Percentiles rank a stretch among this genome's conserved stretches.
Conservation (phyloP, 2,797 vertebrate genomes). For the Pogonophryne albipinna region DNA sequence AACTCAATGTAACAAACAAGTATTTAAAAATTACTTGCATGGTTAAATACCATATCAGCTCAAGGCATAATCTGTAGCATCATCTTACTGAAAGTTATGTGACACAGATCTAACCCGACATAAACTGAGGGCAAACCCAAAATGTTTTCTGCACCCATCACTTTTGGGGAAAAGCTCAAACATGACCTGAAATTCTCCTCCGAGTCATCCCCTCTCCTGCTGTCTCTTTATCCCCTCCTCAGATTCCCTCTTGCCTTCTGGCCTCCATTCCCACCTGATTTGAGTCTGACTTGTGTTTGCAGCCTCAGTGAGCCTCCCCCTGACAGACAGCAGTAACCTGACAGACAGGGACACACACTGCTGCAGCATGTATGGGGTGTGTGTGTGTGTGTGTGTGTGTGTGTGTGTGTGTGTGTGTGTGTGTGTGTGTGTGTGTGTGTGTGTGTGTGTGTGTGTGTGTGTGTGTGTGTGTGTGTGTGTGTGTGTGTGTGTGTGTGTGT, state of each 20-base stretch:
- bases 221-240: conserved; percentile 1
- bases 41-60: not conserved
- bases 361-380: conserved; percentile 7
- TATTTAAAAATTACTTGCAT: conserved; percentile 20
- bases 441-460: too few species aligned
- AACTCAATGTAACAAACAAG: not conserved
- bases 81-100: conserved; percentile 4
- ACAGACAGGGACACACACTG: conserved; percentile 16
- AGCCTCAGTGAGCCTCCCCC: conserved; percentile 52
- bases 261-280: conserved; percentile 40
- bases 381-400: not conserved
- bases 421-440: too few species aligned
- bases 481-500: too few species aligned
- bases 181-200: conserved; percentile 8
- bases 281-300: conserved; percentile 34
- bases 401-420: too few species aligned
- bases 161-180: not conserved
- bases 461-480: not conserved
- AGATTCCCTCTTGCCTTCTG: conserved; percentile 19
- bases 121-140: not conserved
- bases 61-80: not conserved
- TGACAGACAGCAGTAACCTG: conserved; percentile 48
- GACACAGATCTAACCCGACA: conserved; percentile 5
- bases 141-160: conserved; percentile 4
- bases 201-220: not conserved